These are phyloP conservation scores for Cepphus grylle DNA, from an alignment of 2,113 vertebrate genomes.

Conservation along the genomic window DNA sequence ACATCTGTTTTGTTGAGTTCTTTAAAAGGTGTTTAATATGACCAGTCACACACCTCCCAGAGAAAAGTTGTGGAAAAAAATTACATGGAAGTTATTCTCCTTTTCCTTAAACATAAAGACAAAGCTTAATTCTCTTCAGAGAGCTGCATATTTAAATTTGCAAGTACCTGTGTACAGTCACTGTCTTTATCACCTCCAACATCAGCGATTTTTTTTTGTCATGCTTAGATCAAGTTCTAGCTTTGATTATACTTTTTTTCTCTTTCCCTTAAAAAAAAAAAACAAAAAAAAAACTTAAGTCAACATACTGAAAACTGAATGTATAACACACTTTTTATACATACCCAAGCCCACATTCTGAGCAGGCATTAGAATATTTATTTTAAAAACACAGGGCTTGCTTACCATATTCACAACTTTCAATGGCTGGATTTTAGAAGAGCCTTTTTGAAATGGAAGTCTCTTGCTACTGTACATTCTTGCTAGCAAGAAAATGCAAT, in stretches of 20 bases:
- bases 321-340: conserved; percentile 2
- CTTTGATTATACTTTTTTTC: conserved; percentile 10
- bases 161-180: not conserved
- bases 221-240: not conserved
- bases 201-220: conserved; percentile 1
- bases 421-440: conserved; percentile 31
- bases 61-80: not conserved
- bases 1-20: not conserved
- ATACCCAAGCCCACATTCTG: not conserved
- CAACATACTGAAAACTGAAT: conserved; percentile 27
- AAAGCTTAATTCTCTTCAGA: not conserved
- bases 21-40: not conserved
- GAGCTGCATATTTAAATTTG: not conserved
- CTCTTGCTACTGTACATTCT: not conserved
- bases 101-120: not conserved
- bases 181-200: not conserved
- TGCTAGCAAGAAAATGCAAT: conserved; percentile 28
- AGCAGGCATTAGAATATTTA: conserved; percentile 49
- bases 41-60: not conserved
- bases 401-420: conserved; percentile 44
- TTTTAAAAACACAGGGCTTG: conserved; percentile 56
- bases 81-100: not conserved
- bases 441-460: conserved; percentile 45
- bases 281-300: not conserved
- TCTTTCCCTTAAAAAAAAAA: not conserved